Percentiles rank a stretch among this genome's conserved stretches.
These are phyloP conservation scores for Cryptotermes secundus DNA, from an alignment of 1,140 invertebrate species.

Conservation along the genomic window DNA sequence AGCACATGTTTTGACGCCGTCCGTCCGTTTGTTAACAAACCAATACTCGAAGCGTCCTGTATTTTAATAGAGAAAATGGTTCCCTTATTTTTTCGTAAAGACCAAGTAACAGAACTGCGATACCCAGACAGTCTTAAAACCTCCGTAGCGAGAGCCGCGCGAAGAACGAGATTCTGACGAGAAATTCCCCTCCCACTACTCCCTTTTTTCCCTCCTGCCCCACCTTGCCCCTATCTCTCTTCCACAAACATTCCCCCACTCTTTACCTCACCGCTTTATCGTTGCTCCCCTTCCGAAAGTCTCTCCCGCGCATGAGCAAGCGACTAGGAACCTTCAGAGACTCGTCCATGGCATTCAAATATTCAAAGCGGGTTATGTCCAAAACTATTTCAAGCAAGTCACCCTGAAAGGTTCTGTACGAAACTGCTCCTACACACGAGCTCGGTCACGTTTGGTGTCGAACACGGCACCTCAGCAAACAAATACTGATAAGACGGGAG, in stretches of 20 bases:
- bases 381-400: slow-evolving; percentile 14
- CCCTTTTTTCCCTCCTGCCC: not conserved
- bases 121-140: slow-evolving; percentile 7
- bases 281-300: not conserved
- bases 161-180: slow-evolving; percentile 29
- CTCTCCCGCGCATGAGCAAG: not conserved
- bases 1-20: not conserved
- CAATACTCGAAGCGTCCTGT: not conserved
- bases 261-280: not conserved
- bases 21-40: not conserved
- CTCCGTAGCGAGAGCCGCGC: slow-evolving; percentile 23
- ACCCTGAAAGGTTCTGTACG: not conserved
- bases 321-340: not conserved
- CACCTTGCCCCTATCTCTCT: not conserved
- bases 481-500: too few species aligned
- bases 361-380: not conserved
- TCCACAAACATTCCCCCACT: slow-evolving; percentile 14
- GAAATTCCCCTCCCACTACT: slow-evolving; percentile 26
- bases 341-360: not conserved
- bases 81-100: not conserved
- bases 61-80: not conserved
- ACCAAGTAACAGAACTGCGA: not conserved
- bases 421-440: not conserved
- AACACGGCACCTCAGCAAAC: too few species aligned
- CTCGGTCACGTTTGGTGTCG: too few species aligned